phyloP scores from a whole-genome alignment of 2,113 vertebrate species.

The Lycaon pictus region DNA sequence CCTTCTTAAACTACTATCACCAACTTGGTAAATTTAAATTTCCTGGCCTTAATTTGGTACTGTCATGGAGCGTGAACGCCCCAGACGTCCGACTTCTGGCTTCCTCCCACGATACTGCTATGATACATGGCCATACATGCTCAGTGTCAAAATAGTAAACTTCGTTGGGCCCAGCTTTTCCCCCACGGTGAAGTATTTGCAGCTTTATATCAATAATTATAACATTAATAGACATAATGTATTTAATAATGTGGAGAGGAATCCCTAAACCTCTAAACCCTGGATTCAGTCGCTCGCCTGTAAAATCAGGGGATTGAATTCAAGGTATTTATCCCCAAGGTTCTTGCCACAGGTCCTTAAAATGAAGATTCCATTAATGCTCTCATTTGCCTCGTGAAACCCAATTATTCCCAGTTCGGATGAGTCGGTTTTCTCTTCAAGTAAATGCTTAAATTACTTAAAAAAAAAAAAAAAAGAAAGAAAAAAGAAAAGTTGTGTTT shows the following conservation, averaged over 20 bases:
- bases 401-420: neutral
- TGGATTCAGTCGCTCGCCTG: neutral
- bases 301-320: conserved; percentile 10
- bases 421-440: conserved; percentile 20
- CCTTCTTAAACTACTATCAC: neutral
- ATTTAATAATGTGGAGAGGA: neutral
- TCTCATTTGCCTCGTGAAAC: conserved; percentile 19
- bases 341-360: neutral
- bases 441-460: conserved; percentile 40
- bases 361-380: neutral
- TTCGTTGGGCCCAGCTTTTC: neutral
- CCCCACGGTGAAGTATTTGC: neutral
- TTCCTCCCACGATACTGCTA: neutral
- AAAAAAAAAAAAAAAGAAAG: neutral
- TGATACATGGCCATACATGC: neutral
- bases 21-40: conserved; percentile 41
- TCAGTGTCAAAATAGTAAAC: neutral
- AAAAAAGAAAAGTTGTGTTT: neutral
- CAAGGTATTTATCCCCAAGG: neutral
- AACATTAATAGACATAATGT: neutral
- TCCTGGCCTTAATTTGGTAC: neutral
- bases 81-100: neutral
- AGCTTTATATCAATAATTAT: neutral
- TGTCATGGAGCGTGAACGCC: neutral
- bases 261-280: neutral